Base-by-base conservation (phyloP, 1,140 invertebrate species). In the Drosophila sp. region DNA sequence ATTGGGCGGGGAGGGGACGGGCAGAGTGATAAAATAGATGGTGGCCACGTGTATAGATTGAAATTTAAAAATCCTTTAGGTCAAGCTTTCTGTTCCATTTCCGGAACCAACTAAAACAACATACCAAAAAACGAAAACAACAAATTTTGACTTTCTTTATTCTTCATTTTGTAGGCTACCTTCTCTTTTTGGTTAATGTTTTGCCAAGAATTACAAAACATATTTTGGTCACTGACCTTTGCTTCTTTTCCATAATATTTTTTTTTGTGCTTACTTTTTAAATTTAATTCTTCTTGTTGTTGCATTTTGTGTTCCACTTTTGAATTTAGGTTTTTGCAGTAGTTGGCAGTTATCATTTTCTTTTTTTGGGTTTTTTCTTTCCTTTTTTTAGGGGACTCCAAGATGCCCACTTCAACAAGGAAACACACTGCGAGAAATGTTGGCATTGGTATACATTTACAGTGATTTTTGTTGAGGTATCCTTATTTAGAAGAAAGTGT, bases 221-320 rank as follows among this genome's bases (percentile, higher is more conserved):
- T 79, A 79, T 79, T 79, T 79, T 79, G 76, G 76, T 79, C 76
- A 79, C 63, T 79, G 76, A 79, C 75, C 76, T 79, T 79, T 79
- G 72, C 75, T 79, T 79, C 58, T 73, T 17, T 60, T 50, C 27
- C 57, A 76, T 63, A 55, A 56, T 71, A 71, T 47, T 61, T 54
- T 61, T 71, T 32, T 63, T 68, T 78, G 55, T 65, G 66, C 50
- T 58, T 55, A 65, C 65, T 78, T 70, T 78, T 68, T 50, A 30
- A 38, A 41, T 64, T 63, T 77, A 66, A 70, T 76, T 77, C 68
- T 40, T 70, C 41, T 70, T 3, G 64, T 64, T 47, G 38, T 75
- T 75, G 74, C 67, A 67, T 65, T 71, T 76, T 76, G 72, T 79
- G 76, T 79, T 79, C 69, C 75, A 79, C 76, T 79, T 79, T 79